Conservation (phyloP, 2,113 vertebrate species). For the Cromileptes altivelis region DNA sequence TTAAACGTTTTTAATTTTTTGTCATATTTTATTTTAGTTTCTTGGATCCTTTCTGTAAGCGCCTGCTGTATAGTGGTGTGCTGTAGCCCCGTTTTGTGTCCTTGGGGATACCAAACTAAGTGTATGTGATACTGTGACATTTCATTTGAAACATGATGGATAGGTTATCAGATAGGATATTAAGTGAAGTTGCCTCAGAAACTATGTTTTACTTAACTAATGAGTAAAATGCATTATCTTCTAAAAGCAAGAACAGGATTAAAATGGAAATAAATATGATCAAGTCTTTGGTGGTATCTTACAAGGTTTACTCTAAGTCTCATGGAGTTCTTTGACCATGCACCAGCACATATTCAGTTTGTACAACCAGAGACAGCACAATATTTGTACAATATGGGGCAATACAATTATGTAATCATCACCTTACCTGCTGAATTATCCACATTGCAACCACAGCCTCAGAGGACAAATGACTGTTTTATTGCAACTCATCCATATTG, state of each 20-base stretch:
- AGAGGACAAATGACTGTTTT: conserved; percentile 57
- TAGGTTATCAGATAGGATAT: conserved; percentile 10
- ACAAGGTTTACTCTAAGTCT: conserved; percentile 2
- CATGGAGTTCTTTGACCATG: conserved; percentile 12
- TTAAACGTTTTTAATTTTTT: background rate
- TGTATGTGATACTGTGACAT: conserved; percentile 29
- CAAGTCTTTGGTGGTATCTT: conserved; percentile 5
- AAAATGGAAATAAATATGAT: background rate
- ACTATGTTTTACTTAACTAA: background rate
- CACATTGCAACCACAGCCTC: conserved; percentile 46
- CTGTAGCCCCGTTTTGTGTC: background rate
- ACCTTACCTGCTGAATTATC: conserved; percentile 47
- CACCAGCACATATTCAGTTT: conserved; percentile 63
- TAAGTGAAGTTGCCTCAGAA: conserved; percentile 7
- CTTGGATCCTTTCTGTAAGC: conserved; percentile 13
- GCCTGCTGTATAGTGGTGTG: conserved; percentile 8
- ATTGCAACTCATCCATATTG: conserved; percentile 58
- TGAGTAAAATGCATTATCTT: conserved; percentile 19
- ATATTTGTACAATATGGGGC: conserved; percentile 58
- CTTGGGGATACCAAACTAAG: conserved; percentile 7
- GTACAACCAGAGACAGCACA: conserved; percentile 49
- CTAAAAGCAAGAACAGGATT: conserved; percentile 9
- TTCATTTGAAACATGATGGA: conserved; percentile 15
- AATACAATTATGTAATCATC: conserved; percentile 67
- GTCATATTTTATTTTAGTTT: background rate